Percentiles rank a stretch among this genome's conserved stretches.
phyloP scores from a whole-genome alignment of 2,888 invertebrate species.

The Ethmia dodecea region DNA sequence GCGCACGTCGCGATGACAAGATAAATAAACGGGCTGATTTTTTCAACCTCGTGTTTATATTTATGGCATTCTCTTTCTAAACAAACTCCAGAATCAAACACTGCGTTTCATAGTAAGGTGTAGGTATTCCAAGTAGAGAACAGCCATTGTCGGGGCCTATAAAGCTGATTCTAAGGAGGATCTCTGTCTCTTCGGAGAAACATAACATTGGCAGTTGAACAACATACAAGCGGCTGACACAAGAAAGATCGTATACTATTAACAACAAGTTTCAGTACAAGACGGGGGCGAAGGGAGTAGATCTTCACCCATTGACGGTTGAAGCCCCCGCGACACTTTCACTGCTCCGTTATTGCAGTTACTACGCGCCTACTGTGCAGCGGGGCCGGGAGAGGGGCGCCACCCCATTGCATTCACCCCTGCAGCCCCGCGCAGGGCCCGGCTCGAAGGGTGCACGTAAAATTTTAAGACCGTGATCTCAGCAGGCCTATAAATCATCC shows the following conservation, averaged over 20 bases:
- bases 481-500: slow-evolving; percentile 2
- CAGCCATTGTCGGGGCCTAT: too few species aligned
- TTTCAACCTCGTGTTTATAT: too few species aligned
- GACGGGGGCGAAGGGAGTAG: slow-evolving; percentile 72
- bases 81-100: too few species aligned
- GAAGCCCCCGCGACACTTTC: slow-evolving; percentile 76
- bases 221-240: too few species aligned
- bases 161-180: too few species aligned
- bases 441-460: slow-evolving; percentile 56
- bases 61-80: too few species aligned
- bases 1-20: slow-evolving; percentile 13
- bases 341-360: slow-evolving; percentile 76
- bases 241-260: slow-evolving; percentile 60
- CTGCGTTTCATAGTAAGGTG: too few species aligned
- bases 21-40: too few species aligned
- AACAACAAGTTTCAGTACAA: slow-evolving; percentile 67
- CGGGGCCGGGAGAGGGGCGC: slow-evolving; percentile 49
- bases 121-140: too few species aligned
- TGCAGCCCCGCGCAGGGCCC: slow-evolving; percentile 50
- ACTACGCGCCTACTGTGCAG: slow-evolving; percentile 73
- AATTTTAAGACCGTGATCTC: slow-evolving; percentile 48
- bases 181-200: too few species aligned
- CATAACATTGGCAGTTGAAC: too few species aligned
- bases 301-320: slow-evolving; percentile 77
- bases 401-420: slow-evolving; percentile 71